Evolutionary conservation across 2,113 vertebrate species (phyloP), one percentile per base, ranked within the genome.

Genomic region (Maccullochella peelii): DNA sequence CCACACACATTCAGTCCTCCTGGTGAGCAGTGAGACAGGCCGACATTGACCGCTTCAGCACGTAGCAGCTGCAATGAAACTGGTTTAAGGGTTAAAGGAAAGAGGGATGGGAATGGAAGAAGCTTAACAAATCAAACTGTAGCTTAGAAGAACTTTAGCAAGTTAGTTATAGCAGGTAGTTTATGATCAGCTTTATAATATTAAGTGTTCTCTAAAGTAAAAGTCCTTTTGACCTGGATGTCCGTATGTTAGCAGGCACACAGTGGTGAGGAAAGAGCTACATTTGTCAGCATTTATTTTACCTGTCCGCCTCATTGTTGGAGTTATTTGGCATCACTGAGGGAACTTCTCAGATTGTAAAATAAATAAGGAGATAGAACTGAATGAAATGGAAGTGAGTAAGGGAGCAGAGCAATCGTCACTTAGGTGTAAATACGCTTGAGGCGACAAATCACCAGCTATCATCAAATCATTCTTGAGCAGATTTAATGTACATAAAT

Each of bases 401-500:
- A 49, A 49, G 14, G 5, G 47, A 49, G 15, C 47, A 6, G 47
- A 49, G 1, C 15, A 18, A 49, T 42, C 10, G 15, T 44, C 15
- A 18, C 20, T 52, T 49, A 16, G 16, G 15, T 18, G 49, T 52
- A 20, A 52, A 21, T 52, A 52, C 0, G 2, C 18, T 18, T 15
- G 16, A 7, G 50, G 50, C 20, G 6, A 6, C 16, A 49, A 50
- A 30, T 50, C 8, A 23, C n/a, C 66, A 42, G 49, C 33, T 40
- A 12, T 61, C 63, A 54, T 44, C 6, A 21, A 36, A 49, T 74
- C 21, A 55, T 30, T 73, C 44, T 4, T 74, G 71, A 80, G 69
- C 73, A 73, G 33, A 66, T 87, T 49, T 81, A 58, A 90, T 82
- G 40, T 27, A 6, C 77, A 40, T 15, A 70, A 90, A 88, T 71